These are phyloP conservation scores for Tupiocoris notatus DNA, from an alignment of 2,888 invertebrate genomes.

Conservation along the genomic window DNA sequence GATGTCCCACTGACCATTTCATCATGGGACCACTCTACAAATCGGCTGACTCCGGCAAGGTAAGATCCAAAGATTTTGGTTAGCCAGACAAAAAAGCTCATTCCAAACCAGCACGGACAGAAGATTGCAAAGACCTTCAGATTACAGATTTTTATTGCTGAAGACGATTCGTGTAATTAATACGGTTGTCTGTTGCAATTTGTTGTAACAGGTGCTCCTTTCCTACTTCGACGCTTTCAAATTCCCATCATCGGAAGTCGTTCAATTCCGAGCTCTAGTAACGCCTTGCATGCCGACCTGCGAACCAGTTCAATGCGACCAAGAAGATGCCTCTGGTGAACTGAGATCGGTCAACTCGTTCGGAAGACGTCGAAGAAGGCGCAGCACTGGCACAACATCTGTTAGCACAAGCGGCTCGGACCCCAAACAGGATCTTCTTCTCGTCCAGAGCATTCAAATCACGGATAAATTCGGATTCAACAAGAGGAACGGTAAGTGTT, in stretches of 20 bases:
- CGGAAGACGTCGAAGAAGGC: conserved; percentile 56
- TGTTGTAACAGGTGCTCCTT: conserved; percentile 69
- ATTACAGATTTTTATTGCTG: too few species aligned
- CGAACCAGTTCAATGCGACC: conserved; percentile 87
- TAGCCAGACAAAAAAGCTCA: too few species aligned
- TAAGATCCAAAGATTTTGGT: conserved; percentile 54
- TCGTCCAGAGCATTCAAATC: conserved; percentile 88
- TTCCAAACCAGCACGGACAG: too few species aligned
- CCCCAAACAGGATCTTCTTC: conserved; percentile 74
- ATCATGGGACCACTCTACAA: conserved; percentile 92
- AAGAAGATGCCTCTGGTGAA: conserved; percentile 69
- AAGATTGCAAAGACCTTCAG: too few species aligned
- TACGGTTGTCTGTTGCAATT: too few species aligned
- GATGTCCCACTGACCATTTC: conserved; percentile 90
- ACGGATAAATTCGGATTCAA: conserved; percentile 87
- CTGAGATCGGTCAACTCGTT: conserved; percentile 57
- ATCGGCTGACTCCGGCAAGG: conserved; percentile 75
- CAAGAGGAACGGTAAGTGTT: conserved; percentile 55
- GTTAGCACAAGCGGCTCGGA: conserved; percentile 53
- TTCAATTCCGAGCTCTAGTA: conserved; percentile 92
- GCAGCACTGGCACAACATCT: conserved; percentile 49
- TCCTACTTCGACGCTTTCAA: conserved; percentile 95
- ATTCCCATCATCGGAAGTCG: conserved; percentile 91
- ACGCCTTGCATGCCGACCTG: conserved; percentile 92
- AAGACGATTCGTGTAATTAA: too few species aligned